phyloP scores from a whole-genome alignment of 1,140 invertebrate species.

The Aphidius ervi region DNA sequence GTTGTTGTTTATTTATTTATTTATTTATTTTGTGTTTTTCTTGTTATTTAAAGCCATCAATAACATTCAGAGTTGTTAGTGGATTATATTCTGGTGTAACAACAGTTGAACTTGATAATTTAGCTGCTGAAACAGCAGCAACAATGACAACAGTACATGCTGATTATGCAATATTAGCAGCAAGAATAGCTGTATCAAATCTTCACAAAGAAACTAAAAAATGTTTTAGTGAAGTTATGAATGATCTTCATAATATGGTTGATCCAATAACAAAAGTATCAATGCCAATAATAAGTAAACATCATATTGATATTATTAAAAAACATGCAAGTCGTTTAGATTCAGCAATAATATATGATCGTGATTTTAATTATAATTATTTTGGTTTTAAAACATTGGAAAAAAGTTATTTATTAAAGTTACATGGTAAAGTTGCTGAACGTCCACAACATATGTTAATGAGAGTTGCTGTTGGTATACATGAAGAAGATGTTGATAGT shows the following conservation, averaged over 20 bases:
- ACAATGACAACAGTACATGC: constrained; percentile 82
- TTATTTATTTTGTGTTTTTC: constrained; percentile 18
- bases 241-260: constrained; percentile 75
- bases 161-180: constrained; percentile 94
- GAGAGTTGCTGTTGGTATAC: constrained; percentile 95
- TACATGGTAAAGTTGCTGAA: constrained; percentile 91
- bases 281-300: constrained; percentile 82
- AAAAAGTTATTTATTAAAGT: constrained; percentile 90
- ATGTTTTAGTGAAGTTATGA: constrained; percentile 84
- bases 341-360: constrained; percentile 95
- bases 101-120: constrained; percentile 93
- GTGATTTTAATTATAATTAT: constrained; percentile 97
- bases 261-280: constrained; percentile 68
- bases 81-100: constrained; percentile 94
- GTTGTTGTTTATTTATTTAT: neutral
- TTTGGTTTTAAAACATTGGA: constrained; percentile 99
- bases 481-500: constrained; percentile 87
- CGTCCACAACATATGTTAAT: constrained; percentile 98
- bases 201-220: constrained; percentile 80
- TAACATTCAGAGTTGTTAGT: constrained; percentile 85
- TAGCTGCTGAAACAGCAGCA: constrained; percentile 45
- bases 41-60: constrained; percentile 54
- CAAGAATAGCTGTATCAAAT: constrained; percentile 94
- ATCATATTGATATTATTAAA: constrained; percentile 79
- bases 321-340: constrained; percentile 85